These are phyloP conservation scores for Mastigias papua DNA, from an alignment of 30 jellyfish, hydroid and myxozoan species.

Conservation along the genomic window DNA sequence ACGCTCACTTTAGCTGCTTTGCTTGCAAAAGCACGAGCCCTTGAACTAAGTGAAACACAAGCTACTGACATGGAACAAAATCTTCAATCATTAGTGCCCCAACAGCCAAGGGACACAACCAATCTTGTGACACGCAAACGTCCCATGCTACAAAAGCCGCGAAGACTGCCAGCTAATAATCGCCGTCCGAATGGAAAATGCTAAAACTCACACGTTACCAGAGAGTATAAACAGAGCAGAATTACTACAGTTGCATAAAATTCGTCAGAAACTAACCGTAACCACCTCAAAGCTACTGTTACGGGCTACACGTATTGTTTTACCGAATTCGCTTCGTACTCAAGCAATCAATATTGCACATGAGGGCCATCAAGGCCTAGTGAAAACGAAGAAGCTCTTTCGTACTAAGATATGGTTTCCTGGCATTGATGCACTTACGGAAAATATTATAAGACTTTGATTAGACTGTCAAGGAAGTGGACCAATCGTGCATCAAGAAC, in stretches of 20 bases:
- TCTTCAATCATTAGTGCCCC: background rate
- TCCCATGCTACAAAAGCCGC: slow-evolving; percentile 17
- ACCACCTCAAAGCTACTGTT: background rate
- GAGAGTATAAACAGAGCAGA: background rate
- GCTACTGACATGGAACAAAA: background rate
- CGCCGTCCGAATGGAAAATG: slow-evolving; percentile 12
- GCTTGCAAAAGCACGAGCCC: slow-evolving; percentile 10
- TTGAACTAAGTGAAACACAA: background rate
- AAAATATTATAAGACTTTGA: background rate
- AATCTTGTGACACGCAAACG: background rate
- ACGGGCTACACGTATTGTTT: background rate
- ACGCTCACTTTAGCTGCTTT: slow-evolving; percentile 11
- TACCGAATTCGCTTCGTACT: background rate
- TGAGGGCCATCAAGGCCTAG: background rate
- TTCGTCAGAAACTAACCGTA: background rate
- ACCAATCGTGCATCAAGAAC: background rate
- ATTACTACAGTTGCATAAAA: background rate
- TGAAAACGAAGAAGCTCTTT: background rate
- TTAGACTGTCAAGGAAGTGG: background rate
- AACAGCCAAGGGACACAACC: background rate
- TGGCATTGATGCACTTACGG: background rate
- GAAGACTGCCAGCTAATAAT: background rate
- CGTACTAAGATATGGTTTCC: background rate
- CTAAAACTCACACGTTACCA: background rate
- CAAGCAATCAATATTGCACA: background rate